Conservation (phyloP, 2,888 invertebrate genomes). For the Lasioglossum figueresi region DNA sequence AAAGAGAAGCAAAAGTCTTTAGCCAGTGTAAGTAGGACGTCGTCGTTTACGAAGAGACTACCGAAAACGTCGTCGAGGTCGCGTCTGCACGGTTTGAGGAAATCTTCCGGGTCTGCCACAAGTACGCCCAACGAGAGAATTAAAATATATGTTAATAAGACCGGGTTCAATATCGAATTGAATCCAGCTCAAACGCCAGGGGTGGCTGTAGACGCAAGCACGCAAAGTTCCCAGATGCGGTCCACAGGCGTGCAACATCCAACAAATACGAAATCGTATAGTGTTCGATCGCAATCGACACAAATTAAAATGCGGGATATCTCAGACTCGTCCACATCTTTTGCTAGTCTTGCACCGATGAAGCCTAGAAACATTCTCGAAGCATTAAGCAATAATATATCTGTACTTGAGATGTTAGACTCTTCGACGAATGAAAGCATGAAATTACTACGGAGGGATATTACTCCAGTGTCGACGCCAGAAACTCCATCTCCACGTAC, state of each 20-base stretch:
- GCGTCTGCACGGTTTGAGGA: constrained; percentile 68
- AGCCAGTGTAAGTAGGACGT: constrained; percentile 65
- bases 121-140: constrained; percentile 45
- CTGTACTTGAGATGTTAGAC: constrained; percentile 80
- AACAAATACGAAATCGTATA: constrained; percentile 59
- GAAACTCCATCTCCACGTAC: constrained; percentile 81
- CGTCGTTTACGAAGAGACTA: constrained; percentile 69
- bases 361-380: constrained; percentile 63
- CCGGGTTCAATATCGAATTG: constrained; percentile 60
- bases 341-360: constrained; percentile 77
- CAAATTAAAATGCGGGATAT: constrained; percentile 71
- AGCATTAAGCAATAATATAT: constrained; percentile 69
- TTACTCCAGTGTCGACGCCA: constrained; percentile 82
- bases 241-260: constrained; percentile 61
- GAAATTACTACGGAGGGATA: constrained; percentile 58
- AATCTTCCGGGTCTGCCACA: constrained; percentile 11
- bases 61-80: constrained; percentile 70
- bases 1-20: constrained; percentile 64
- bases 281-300: constrained; percentile 61
- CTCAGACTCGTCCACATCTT: constrained; percentile 81
- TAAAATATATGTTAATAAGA: constrained; percentile 56
- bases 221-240: constrained; percentile 74
- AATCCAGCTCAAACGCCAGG: constrained; percentile 50
- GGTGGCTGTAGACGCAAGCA: constrained; percentile 72
- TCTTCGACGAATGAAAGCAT: constrained; percentile 72